These are phyloP conservation scores for Nettapus auritus DNA, from an alignment of 2,113 vertebrate genomes.

Conservation along the genomic window DNA sequence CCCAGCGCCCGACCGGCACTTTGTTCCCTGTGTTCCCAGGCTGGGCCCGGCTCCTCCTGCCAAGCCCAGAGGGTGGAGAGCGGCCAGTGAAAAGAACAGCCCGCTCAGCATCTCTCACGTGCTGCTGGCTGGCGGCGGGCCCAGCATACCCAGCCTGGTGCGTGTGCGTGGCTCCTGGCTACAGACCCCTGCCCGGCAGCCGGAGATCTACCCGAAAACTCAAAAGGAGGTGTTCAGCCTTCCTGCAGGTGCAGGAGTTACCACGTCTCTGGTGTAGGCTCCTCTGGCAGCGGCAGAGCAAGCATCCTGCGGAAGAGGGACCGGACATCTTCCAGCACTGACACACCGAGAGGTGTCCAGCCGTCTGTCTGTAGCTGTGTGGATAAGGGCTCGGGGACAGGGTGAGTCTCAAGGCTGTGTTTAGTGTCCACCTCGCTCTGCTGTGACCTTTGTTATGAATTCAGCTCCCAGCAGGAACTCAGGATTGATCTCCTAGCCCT, in stretches of 20 bases:
- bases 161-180: background rate
- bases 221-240: background rate
- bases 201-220: background rate
- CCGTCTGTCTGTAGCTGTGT: background rate
- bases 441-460: background rate
- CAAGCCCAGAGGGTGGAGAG: background rate
- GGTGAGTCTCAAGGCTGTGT: background rate
- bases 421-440: background rate
- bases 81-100: conserved; percentile 16
- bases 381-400: background rate
- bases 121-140: background rate
- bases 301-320: background rate
- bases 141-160: background rate
- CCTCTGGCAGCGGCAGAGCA: background rate
- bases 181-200: background rate
- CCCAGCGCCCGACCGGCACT: rapidly evolving
- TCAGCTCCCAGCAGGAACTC: background rate
- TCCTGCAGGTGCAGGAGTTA: background rate
- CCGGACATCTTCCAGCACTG: background rate
- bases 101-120: background rate
- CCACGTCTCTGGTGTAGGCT: background rate
- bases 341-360: background rate
- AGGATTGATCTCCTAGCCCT: background rate
- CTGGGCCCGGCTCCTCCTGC: background rate
- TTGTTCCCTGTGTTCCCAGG: conserved; percentile 24